Evolutionary conservation across 2,113 vertebrate species (phyloP).

Genomic region (Sinocyclocheilus rhinocerous): DNA sequence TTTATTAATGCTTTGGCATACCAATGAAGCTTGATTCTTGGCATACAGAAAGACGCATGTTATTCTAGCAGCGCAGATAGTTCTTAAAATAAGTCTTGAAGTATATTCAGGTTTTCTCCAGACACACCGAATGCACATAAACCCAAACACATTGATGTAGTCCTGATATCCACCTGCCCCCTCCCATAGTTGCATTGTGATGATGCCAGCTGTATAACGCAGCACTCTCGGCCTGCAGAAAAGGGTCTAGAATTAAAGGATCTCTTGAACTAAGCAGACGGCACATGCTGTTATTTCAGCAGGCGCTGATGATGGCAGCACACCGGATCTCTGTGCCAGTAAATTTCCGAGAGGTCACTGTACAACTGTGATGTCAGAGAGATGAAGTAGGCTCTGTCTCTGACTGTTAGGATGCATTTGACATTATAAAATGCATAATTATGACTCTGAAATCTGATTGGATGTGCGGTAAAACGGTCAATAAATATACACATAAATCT

Average conservation of each 20-base stretch:
- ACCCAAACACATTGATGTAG: background rate
- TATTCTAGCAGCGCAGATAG: background rate
- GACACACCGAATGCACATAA: background rate
- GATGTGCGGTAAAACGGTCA: background rate
- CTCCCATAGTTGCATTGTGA: background rate
- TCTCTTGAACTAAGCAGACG: conserved; percentile 23
- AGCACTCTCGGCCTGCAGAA: background rate
- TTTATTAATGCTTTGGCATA: background rate
- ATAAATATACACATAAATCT: background rate
- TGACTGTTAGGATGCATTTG: background rate
- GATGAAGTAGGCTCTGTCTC: background rate
- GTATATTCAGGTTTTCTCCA: background rate
- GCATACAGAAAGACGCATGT: background rate
- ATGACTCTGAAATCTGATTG: background rate
- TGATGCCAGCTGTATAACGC: background rate
- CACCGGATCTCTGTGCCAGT: background rate
- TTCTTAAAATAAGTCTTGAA: background rate
- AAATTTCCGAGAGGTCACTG: background rate
- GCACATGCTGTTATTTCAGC: background rate
- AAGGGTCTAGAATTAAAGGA: conserved; percentile 21
- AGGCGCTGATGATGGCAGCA: conserved; percentile 33
- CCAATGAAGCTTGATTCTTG: background rate
- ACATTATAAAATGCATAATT: background rate
- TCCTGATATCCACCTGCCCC: background rate
- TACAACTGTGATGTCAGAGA: background rate